phyloP scores from a whole-genome alignment of 2,113 vertebrate genomes.

The Phylloscopus trochilus region DNA sequence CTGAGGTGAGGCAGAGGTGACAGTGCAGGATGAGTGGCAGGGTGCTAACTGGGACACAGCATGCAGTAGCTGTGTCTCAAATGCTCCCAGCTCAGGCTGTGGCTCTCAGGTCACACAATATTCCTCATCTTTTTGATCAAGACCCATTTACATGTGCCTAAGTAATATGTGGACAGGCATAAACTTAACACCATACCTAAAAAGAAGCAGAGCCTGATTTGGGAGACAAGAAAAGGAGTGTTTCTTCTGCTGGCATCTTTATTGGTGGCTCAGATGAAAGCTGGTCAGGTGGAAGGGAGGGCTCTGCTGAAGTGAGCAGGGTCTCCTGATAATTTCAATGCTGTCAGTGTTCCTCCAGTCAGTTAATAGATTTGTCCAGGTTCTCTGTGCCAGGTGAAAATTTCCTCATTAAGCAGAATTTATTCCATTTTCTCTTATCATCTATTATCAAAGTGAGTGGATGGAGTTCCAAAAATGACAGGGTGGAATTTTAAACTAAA shows the following conservation, averaged over 20 bases:
- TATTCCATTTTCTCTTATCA: constrained; percentile 72
- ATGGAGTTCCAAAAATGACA: constrained; percentile 56
- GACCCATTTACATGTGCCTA: neutral
- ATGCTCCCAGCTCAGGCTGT: neutral
- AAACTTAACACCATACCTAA: neutral
- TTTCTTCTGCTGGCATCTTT: constrained; percentile 34
- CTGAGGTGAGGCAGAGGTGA: neutral
- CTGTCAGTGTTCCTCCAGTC: constrained; percentile 33
- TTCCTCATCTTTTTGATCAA: neutral
- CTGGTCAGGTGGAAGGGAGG: constrained; percentile 60
- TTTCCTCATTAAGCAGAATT: constrained; percentile 75
- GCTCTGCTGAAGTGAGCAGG: neutral
- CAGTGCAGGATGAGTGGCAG: neutral
- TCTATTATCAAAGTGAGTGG: constrained; percentile 64
- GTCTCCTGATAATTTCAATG: constrained; percentile 49
- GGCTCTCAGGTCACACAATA: neutral
- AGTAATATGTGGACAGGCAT: neutral
- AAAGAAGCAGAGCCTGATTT: neutral
- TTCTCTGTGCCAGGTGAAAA: constrained; percentile 70
- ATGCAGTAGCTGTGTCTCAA: fast-evolving
- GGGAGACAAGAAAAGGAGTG: neutral
- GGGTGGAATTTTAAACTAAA: constrained; percentile 67
- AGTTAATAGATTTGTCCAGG: constrained; percentile 66
- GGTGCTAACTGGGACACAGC: neutral
- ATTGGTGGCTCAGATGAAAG: constrained; percentile 59